A percentile compares a stretch with the other conserved stretches of the same genome.
Evolutionary conservation across 2,113 vertebrate species (phyloP).

Genomic region (Picathartes gymnocephalus): DNA sequence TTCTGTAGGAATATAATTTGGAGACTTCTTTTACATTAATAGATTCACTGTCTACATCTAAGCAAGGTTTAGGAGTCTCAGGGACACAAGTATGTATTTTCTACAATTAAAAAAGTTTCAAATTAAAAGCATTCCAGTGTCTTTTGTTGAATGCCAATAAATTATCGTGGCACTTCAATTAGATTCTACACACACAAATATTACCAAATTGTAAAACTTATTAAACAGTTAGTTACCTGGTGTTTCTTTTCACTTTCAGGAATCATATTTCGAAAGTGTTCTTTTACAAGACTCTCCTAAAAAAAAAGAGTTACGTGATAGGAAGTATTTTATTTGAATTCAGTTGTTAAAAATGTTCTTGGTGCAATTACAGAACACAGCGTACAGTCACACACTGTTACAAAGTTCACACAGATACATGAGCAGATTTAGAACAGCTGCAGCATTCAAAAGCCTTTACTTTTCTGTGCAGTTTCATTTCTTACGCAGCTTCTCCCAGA

Average conservation of each 20-base stretch:
- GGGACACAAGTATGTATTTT: conserved; percentile 34
- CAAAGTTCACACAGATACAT: neutral
- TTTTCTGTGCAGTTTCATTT: neutral
- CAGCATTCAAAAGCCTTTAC: neutral
- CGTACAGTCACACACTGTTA: neutral
- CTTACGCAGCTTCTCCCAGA: neutral
- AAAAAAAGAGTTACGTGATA: neutral
- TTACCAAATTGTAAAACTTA: neutral
- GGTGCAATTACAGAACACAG: neutral
- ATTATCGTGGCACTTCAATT: neutral
- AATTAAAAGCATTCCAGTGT: neutral
- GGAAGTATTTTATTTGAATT: neutral
- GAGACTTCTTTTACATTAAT: conserved; percentile 6
- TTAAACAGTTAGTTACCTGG: conserved; percentile 54
- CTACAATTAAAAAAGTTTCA: conserved; percentile 39
- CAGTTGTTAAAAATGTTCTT: neutral
- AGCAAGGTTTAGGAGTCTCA: conserved; percentile 31
- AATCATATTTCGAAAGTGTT: neutral
- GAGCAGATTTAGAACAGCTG: neutral
- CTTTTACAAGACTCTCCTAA: conserved; percentile 69
- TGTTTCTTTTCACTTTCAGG: conserved; percentile 63
- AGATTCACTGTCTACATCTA: conserved; percentile 38
- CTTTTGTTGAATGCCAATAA: neutral
- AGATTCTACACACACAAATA: neutral
- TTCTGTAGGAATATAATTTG: neutral